Evolutionary conservation across 2,888 invertebrate species (phyloP).

Genomic region (Megalurothrips usitatus): DNA sequence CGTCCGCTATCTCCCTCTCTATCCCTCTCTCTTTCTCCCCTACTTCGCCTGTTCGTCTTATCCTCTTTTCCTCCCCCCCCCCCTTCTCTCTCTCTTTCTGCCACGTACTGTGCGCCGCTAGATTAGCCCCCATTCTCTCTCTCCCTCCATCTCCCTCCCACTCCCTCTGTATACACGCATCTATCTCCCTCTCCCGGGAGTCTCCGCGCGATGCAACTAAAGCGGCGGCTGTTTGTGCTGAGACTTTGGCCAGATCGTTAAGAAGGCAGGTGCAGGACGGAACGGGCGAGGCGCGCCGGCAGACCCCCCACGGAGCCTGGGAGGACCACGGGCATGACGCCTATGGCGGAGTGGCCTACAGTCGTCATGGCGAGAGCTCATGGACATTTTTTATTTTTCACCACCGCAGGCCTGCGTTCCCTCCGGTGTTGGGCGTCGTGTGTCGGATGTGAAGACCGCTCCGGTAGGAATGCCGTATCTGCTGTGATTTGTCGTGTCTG

Average conservation of each 20-base stretch:
- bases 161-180: background rate
- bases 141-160: no score
- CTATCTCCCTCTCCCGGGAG: background rate
- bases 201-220: constrained; percentile 5
- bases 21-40: background rate
- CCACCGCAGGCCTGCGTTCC: no score
- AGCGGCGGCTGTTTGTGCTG: constrained; percentile 9
- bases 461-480: no score
- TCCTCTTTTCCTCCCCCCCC: background rate
- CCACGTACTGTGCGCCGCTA: constrained; percentile 1
- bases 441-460: no score
- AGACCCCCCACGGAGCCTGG: no score
- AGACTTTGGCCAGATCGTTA: constrained; percentile 18
- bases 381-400: no score
- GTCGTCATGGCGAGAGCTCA: no score
- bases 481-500: background rate
- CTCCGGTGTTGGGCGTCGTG: no score
- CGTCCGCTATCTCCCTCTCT: background rate
- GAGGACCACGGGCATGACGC: no score
- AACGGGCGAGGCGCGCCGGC: no score
- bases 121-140: background rate
- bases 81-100: background rate
- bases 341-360: no score
- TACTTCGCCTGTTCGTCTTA: background rate
- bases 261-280: background rate